A percentile compares a stretch with the other conserved stretches of the same genome.
Conservation (phyloP, 2,113 vertebrate genomes). For the Dissostichus mawsoni region DNA sequence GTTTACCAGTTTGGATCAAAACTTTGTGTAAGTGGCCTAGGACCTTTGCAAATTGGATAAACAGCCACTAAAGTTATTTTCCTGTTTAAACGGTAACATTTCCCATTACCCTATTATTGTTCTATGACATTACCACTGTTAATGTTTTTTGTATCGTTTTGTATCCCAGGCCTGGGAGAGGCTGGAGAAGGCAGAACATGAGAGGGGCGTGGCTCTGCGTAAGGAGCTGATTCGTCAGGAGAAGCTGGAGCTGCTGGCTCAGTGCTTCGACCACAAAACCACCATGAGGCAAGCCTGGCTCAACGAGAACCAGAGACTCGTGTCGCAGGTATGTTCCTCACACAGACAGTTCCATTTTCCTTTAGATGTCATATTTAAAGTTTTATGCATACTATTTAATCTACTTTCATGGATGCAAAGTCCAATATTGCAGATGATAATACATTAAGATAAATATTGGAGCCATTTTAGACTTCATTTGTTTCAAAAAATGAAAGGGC, state of each 20-base stretch:
- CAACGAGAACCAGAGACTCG: conserved; percentile 95
- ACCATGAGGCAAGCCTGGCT: conserved; percentile 96
- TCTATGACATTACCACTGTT: too few species aligned
- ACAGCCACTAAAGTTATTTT: too few species aligned
- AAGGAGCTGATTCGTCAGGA: conserved; percentile 96
- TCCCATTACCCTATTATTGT: not conserved
- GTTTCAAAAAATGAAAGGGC: too few species aligned
- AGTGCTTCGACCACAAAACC: conserved; percentile 96
- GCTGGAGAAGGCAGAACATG: conserved; percentile 95
- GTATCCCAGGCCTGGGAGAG: conserved; percentile 88
- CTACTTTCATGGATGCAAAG: not conserved
- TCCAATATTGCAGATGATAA: not conserved
- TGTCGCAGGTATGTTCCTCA: conserved; percentile 88
- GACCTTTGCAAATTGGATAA: too few species aligned
- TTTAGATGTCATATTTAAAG: not conserved
- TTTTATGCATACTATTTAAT: not conserved
- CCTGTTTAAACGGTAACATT: too few species aligned
- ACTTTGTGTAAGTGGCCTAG: too few species aligned
- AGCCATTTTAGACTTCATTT: too few species aligned
- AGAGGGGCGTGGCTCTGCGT: conserved; percentile 90
- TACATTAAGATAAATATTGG: not conserved
- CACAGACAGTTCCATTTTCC: not conserved
- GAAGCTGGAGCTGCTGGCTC: conserved; percentile 94
- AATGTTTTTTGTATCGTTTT: not conserved
- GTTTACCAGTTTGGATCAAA: too few species aligned